A percentile compares a stretch with the other conserved stretches of the same genome.
Conservation (phyloP, 2,797 vertebrate species). For the Lemur catta region DNA sequence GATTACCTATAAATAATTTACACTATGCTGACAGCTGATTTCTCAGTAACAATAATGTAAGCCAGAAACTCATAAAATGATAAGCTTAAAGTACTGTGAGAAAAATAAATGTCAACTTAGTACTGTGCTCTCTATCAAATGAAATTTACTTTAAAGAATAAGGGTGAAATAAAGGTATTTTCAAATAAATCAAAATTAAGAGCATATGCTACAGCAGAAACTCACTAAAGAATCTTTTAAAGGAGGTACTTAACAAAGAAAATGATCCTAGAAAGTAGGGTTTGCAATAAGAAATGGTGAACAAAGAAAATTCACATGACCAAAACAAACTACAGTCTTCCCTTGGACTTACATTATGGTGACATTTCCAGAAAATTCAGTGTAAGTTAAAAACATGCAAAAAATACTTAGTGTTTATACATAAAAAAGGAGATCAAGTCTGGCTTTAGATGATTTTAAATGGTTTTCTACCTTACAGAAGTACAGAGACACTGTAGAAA, state of each 20-base stretch:
- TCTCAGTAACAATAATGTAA: not conserved
- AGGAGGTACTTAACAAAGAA: not conserved
- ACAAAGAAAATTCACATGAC: not conserved
- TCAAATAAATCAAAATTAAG: not conserved
- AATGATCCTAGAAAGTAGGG: not conserved
- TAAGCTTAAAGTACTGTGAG: not conserved
- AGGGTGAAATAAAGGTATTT: not conserved
- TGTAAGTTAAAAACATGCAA: not conserved
- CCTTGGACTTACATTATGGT: not conserved
- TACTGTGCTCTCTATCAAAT: not conserved
- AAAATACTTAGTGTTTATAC: not conserved
- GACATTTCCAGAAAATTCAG: not conserved
- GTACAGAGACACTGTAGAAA: not conserved
- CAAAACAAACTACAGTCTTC: not conserved
- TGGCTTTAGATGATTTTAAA: not conserved
- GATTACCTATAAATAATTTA: not conserved
- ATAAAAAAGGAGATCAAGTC: not conserved
- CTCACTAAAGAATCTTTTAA: not conserved
- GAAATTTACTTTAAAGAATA: slow-evolving; percentile 1
- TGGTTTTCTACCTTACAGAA: not conserved
- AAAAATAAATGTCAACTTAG: slow-evolving; percentile 16
- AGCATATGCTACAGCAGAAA: not conserved
- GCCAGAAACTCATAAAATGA: not conserved
- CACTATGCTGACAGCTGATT: not conserved
- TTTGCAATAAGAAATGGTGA: not conserved